Percentiles rank a stretch among this genome's conserved stretches.
Evolutionary conservation across 2,113 vertebrate species (phyloP).

Genomic region (Ctenomys sociabilis): DNA sequence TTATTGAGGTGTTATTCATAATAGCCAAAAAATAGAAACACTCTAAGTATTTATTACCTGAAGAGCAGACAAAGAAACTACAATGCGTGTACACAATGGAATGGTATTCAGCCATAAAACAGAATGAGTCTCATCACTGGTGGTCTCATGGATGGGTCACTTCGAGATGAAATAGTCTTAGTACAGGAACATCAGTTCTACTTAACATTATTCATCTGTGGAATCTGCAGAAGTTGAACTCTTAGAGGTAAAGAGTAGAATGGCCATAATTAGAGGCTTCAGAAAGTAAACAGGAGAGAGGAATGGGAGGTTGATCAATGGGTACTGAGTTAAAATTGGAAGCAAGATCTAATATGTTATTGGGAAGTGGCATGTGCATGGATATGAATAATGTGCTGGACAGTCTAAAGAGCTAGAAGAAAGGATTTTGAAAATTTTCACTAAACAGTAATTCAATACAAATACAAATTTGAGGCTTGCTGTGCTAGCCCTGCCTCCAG

Average conservation of each 20-base stretch:
- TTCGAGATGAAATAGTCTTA: neutral
- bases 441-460: neutral
- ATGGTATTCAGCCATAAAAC: neutral
- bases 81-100: too few relatives aligned
- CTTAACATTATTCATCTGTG: neutral
- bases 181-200: neutral
- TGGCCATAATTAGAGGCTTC: neutral
- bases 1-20: neutral
- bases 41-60: neutral
- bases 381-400: neutral
- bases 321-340: neutral
- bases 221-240: neutral
- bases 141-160: neutral
- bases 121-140: neutral
- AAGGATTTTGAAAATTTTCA: neutral
- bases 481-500: too few relatives aligned
- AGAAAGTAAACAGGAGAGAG: neutral
- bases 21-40: neutral
- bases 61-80: neutral
- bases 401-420: neutral
- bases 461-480: too few relatives aligned
- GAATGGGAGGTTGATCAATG: neutral
- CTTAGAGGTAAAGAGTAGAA: neutral
- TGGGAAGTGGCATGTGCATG: neutral
- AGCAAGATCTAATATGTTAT: neutral